These are phyloP conservation scores for Stratiolaelaps scimitus DNA, from an alignment of 1,140 invertebrate species.

Conservation along the genomic window DNA sequence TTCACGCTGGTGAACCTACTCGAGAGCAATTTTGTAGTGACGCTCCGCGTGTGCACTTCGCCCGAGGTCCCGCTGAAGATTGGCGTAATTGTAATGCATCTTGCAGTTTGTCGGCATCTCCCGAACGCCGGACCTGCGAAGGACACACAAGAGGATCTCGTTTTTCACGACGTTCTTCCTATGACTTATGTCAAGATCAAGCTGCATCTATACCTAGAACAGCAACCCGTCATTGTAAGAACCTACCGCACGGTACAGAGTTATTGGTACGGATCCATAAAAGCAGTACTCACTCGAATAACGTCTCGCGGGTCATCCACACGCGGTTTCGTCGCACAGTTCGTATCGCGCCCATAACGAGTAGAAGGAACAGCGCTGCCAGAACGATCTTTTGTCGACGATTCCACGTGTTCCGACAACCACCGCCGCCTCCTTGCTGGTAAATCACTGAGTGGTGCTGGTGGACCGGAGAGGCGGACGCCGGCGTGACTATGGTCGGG, in stretches of 20 bases:
- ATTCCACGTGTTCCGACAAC: slow-evolving; percentile 32
- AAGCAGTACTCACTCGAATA: slow-evolving; percentile 40
- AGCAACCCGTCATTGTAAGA: no score
- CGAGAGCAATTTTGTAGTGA: slow-evolving; percentile 66
- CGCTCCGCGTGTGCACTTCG: slow-evolving; percentile 55
- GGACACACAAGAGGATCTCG: slow-evolving; percentile 10
- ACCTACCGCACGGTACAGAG: neutral
- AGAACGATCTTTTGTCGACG: slow-evolving; percentile 30
- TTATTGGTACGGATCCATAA: neutral
- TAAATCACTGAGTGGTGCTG: no score
- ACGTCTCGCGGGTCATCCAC: slow-evolving; percentile 60
- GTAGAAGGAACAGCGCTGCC: slow-evolving; percentile 45
- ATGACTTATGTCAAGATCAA: neutral
- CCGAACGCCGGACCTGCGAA: slow-evolving; percentile 59
- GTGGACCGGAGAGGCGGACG: no score
- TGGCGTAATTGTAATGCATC: slow-evolving; percentile 80
- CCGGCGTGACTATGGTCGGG: neutral
- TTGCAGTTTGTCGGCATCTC: slow-evolving; percentile 72
- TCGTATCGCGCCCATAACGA: slow-evolving; percentile 43
- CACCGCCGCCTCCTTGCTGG: neutral
- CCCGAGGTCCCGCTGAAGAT: slow-evolving; percentile 61
- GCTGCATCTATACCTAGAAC: neutral
- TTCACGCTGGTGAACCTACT: slow-evolving; percentile 47
- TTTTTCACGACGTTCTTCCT: neutral
- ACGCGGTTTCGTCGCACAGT: slow-evolving; percentile 58